Conservation (phyloP, 2,113 vertebrate genomes). For the Stegostoma tigrinum region DNA sequence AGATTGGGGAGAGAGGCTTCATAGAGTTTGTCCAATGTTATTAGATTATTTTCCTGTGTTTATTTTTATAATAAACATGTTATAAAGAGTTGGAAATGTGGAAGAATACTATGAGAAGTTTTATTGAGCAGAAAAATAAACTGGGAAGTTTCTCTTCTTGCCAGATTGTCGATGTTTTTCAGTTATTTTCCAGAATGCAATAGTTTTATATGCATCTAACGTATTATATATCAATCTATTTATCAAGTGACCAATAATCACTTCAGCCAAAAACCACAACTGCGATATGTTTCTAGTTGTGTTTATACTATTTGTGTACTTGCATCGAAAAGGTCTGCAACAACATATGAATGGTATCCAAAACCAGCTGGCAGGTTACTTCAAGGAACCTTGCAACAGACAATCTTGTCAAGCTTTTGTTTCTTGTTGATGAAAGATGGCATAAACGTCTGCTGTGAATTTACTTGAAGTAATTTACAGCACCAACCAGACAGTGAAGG, state of each 20-base stretch:
- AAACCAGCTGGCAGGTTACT: slow-evolving; percentile 8
- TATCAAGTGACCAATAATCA: background rate
- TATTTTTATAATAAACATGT: slow-evolving; percentile 56
- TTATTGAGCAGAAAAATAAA: slow-evolving; percentile 6
- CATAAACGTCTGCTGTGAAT: background rate
- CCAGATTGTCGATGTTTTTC: background rate
- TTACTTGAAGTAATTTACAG: background rate
- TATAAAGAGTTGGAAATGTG: slow-evolving; percentile 40
- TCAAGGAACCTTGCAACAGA: background rate
- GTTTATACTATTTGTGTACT: background rate
- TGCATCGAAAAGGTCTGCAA: background rate
- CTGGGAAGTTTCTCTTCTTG: background rate
- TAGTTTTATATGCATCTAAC: background rate
- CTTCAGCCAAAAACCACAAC: background rate
- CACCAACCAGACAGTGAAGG: background rate
- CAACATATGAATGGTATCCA: background rate
- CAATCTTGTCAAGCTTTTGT: background rate
- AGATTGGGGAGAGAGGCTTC: slow-evolving; percentile 38
- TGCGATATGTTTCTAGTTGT: background rate
- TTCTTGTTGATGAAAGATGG: background rate
- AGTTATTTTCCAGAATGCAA: background rate
- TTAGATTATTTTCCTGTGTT: slow-evolving; percentile 54
- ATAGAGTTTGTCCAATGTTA: slow-evolving; percentile 52
- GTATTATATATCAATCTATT: background rate
- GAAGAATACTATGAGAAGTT: slow-evolving; percentile 41